A percentile compares a stretch with the other conserved stretches of the same genome.
These are phyloP conservation scores for Yponomeuta malinellus DNA, from an alignment of 2,888 invertebrate genomes.

Conservation along the genomic window DNA sequence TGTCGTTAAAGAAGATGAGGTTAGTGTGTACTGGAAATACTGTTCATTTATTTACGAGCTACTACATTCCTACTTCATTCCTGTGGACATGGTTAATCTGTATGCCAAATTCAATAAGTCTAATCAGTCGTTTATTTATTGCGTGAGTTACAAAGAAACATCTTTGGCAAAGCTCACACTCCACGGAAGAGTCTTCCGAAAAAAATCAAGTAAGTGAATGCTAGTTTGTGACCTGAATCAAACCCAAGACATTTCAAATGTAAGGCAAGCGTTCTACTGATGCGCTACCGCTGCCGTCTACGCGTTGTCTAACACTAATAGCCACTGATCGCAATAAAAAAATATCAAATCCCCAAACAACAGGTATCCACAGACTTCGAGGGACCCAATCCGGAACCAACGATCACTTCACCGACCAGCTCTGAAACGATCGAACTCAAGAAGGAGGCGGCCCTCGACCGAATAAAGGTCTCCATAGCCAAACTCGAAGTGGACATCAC, in stretches of 20 bases:
- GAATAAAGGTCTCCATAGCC: conserved; percentile 59
- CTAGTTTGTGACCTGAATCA: too few relatives aligned
- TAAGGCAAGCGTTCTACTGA: too few relatives aligned
- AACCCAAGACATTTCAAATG: too few relatives aligned
- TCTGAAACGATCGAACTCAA: not conserved
- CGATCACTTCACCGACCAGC: not conserved
- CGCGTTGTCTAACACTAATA: too few relatives aligned
- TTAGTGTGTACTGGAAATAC: not conserved
- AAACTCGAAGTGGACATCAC: conserved; percentile 51
- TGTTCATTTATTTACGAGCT: not conserved
- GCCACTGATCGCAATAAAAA: too few relatives aligned
- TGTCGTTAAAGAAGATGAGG: not conserved
- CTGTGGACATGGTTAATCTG: not conserved
- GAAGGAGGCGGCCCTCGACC: conserved; percentile 49
- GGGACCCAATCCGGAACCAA: not conserved
- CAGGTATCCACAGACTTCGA: not conserved
- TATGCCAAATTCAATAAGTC: too few relatives aligned
- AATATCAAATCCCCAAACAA: not conserved
- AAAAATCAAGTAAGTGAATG: too few relatives aligned
- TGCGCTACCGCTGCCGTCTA: too few relatives aligned
- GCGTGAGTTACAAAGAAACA: too few relatives aligned
- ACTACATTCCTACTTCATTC: not conserved
- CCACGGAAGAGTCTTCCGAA: too few relatives aligned
- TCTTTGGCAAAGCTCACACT: too few relatives aligned
- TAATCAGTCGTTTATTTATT: too few relatives aligned